phyloP scores from a whole-genome alignment of 2,888 invertebrate species.

The Tuberolachnus salignus region DNA sequence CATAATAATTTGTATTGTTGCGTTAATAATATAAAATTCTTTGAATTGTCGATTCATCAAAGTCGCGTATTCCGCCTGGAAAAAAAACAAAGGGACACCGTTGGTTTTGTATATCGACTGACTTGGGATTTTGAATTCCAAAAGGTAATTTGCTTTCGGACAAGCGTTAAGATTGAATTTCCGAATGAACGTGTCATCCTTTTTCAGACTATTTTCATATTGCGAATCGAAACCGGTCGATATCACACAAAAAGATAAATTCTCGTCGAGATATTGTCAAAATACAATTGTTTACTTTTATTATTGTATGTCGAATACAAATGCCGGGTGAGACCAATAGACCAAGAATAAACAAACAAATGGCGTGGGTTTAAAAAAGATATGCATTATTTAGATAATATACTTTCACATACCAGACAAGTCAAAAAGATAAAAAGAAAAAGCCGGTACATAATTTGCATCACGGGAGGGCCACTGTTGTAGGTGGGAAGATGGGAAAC shows the following conservation, averaged over 20 bases:
- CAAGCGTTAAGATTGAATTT: slow-evolving; percentile 20
- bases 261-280: too few relatives aligned
- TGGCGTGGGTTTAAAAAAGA: too few relatives aligned
- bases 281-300: too few relatives aligned
- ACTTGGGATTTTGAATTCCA: slow-evolving; percentile 22
- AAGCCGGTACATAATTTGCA: too few relatives aligned
- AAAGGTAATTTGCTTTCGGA: slow-evolving; percentile 4
- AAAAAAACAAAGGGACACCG: slow-evolving; percentile 11
- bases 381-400: too few relatives aligned
- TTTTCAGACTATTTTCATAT: slow-evolving; percentile 14
- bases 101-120: slow-evolving; percentile 9
- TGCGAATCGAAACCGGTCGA: background rate
- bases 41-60: slow-evolving; percentile 33
- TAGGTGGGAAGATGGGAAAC: too few relatives aligned
- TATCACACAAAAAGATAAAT: background rate
- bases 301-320: too few relatives aligned
- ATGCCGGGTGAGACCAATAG: too few relatives aligned
- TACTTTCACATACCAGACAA: too few relatives aligned
- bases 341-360: too few relatives aligned
- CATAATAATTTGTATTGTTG: background rate
- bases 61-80: background rate
- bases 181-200: slow-evolving; percentile 33
- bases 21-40: background rate
- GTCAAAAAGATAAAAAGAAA: too few relatives aligned
- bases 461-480: too few relatives aligned